These are phyloP conservation scores for Enteromius unitaeniatus DNA, from an alignment of 2,797 vertebrate species.

Conservation along the genomic window DNA sequence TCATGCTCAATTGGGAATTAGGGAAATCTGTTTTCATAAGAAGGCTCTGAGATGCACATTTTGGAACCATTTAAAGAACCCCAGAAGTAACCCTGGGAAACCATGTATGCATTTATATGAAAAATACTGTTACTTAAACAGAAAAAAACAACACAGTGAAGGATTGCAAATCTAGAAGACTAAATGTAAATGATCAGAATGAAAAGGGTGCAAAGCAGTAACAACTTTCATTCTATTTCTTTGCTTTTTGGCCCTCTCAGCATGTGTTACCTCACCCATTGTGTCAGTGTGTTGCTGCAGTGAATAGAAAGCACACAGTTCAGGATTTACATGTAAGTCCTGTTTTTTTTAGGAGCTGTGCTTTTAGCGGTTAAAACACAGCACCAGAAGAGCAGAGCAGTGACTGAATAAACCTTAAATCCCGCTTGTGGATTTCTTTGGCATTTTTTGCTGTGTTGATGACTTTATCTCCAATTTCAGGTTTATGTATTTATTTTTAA, in stretches of 20 bases:
- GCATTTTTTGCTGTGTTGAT: slow-evolving; percentile 49
- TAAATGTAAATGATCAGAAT: slow-evolving; percentile 2
- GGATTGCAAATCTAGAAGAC: not conserved
- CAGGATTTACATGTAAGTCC: slow-evolving; percentile 42
- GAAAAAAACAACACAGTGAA: not conserved
- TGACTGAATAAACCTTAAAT: slow-evolving; percentile 39
- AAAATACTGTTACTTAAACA: not conserved
- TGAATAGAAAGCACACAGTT: slow-evolving; percentile 50
- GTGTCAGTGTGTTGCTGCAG: slow-evolving; percentile 30
- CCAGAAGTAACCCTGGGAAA: not conserved
- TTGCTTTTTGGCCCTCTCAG: slow-evolving; percentile 48
- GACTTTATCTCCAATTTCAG: slow-evolving; percentile 63
- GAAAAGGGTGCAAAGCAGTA: slow-evolving; percentile 15
- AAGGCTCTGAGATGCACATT: slow-evolving; percentile 16
- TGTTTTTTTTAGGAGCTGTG: slow-evolving; percentile 33
- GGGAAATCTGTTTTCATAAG: slow-evolving; percentile 66
- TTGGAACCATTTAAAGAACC: slow-evolving; percentile 33
- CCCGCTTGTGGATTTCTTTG: slow-evolving; percentile 43
- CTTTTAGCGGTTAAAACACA: slow-evolving; percentile 42
- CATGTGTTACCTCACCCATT: slow-evolving; percentile 42
- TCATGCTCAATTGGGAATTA: slow-evolving; percentile 61
- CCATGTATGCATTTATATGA: not conserved
- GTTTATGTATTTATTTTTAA: slow-evolving; percentile 68
- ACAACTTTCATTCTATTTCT: slow-evolving; percentile 11
- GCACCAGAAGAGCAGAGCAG: slow-evolving; percentile 34